A percentile compares a stretch with the other conserved stretches of the same genome.
phyloP scores from a whole-genome alignment of 2,797 vertebrate species.

The Taeniopygia guttata region DNA sequence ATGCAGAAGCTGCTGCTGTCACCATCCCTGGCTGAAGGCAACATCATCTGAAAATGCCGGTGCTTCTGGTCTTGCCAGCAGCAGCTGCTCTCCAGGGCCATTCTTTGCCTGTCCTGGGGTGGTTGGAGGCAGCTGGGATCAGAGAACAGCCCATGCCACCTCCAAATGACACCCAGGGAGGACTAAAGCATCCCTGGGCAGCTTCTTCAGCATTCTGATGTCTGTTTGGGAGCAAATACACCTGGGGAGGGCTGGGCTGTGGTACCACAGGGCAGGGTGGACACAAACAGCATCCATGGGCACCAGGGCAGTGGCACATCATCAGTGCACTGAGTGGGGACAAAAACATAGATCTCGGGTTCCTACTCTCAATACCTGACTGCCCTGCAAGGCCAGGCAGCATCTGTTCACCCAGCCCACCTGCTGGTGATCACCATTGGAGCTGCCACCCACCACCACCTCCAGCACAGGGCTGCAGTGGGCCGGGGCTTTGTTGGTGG shows the following conservation, averaged over 20 bases:
- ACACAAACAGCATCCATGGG: background rate
- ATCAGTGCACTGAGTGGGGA: accelerated
- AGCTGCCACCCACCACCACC: background rate
- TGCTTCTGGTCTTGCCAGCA: background rate
- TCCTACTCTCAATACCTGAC: background rate
- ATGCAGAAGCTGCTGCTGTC: accelerated
- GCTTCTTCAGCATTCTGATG: background rate
- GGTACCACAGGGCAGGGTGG: too few species aligned
- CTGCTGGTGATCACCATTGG: accelerated
- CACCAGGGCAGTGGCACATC: background rate
- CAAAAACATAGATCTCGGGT: background rate
- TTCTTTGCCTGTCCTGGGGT: background rate
- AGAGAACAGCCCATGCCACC: background rate
- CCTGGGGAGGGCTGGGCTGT: background rate
- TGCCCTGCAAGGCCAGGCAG: background rate
- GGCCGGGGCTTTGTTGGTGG: background rate
- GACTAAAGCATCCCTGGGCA: background rate
- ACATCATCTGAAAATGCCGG: accelerated
- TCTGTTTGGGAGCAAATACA: background rate
- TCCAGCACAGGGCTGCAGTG: background rate
- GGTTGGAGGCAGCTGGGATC: background rate
- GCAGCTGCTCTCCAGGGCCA: background rate
- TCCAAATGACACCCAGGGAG: background rate
- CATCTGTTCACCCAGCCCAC: background rate
- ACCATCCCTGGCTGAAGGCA: background rate